A percentile compares a stretch with the other conserved stretches of the same genome.
Conservation (phyloP, 2,113 vertebrate genomes). For the Tragulus kanchil region DNA sequence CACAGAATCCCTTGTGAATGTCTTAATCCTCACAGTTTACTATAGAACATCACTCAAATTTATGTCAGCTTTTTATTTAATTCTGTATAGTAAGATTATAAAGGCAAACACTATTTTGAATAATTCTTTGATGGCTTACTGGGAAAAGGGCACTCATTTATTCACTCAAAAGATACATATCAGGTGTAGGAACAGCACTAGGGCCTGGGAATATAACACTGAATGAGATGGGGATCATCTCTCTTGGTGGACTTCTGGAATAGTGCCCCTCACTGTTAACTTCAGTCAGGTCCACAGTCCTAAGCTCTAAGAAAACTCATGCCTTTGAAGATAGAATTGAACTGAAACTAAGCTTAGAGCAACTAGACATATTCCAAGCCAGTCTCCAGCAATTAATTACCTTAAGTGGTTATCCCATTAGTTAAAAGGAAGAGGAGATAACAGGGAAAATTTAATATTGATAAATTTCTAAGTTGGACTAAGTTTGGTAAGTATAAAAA, state of each 20-base stretch:
- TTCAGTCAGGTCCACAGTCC: neutral
- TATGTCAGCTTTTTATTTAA: constrained; percentile 49
- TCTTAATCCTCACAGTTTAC: neutral
- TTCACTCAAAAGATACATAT: neutral
- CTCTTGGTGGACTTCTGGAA: neutral
- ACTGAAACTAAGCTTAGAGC: constrained; percentile 39
- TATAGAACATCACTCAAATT: neutral
- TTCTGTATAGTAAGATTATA: constrained; percentile 13
- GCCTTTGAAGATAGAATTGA: constrained; percentile 32
- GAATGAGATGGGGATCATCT: neutral
- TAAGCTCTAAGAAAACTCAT: constrained; percentile 5
- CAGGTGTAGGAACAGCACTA: neutral
- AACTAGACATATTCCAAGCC: constrained; percentile 26
- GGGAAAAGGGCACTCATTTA: neutral
- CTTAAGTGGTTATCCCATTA: constrained; percentile 60
- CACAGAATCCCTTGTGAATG: neutral
- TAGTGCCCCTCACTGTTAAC: neutral
- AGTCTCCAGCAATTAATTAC: constrained; percentile 60
- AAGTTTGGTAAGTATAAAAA: constrained; percentile 65
- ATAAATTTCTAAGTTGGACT: constrained; percentile 55
- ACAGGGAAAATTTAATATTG: constrained; percentile 55
- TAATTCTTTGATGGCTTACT: constrained; percentile 50
- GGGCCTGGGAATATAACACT: neutral
- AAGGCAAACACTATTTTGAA: neutral
- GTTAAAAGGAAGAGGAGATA: constrained; percentile 55